Evolutionary conservation across 2,797 vertebrate genomes (phyloP), one percentile per base, ranked within the genome.

Genomic region (Sebastiscus albofasciatus): DNA sequence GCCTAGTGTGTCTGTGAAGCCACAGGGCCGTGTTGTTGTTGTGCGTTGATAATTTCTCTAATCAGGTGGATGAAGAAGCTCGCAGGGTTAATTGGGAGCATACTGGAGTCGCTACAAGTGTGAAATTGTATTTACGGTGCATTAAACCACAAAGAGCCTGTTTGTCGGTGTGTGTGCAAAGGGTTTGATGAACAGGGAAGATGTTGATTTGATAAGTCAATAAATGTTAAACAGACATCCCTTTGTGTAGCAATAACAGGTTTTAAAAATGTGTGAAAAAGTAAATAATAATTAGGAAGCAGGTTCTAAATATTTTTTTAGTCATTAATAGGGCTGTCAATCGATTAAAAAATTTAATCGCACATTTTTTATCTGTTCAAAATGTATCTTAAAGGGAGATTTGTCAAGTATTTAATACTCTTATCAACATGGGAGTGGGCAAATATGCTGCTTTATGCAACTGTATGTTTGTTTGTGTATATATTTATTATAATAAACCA

Each of bases 61-160:
- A 95, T 96, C 93, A 93, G 93, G 93, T 95, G 92, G 90, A 94
- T 82, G 90, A 86, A 88, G 87, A 93, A 92, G 90, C 91, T 90
- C 77, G 88, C 87, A 72, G 93, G 94, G 95, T 96, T 96, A 96
- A 96, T 96, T 96, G 95, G 95, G 91, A 91, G 94, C 93, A 93
- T 60, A 71, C 87, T 88, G 87, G 83, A 90, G 90, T 90, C 68
- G 84, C 88, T 91, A 77, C 78, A 82, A 84, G 91, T 95, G 93
- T 94, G 92, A 95, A 95, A 95, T 93, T 89, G 83, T 93, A 90
- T 93, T 95, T 93, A 93, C 88, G 89, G 90, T 90, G 89, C 89
- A 90, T 89, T 84, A 86, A 88, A 87, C 84, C 75, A 81, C 66
- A 85, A 89, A 89, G 86, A 88, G 87, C 71, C 78, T 79, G 82